Percentiles rank a stretch among this genome's conserved stretches.
Conservation (phyloP, 2,888 invertebrate genomes). For the Galeruca laticollis region DNA sequence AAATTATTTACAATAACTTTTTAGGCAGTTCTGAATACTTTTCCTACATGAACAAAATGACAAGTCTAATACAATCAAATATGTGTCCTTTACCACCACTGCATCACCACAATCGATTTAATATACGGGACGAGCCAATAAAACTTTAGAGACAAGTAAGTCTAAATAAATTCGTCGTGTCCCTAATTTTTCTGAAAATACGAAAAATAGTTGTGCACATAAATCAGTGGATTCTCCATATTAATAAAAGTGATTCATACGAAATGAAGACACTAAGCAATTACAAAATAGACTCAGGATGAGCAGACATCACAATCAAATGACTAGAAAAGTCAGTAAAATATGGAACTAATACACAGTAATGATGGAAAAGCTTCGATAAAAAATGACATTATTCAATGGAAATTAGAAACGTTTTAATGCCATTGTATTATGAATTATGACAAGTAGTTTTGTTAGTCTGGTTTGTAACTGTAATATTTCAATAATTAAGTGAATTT, state of each 20-base stretch:
- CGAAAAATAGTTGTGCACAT: neutral
- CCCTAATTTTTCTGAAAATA: neutral
- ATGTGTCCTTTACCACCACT: constrained; percentile 36
- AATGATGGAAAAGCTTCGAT: too few relatives aligned
- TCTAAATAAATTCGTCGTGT: too few relatives aligned
- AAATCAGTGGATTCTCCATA: neutral
- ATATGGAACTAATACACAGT: too few relatives aligned
- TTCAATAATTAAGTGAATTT: too few relatives aligned
- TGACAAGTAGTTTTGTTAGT: too few relatives aligned
- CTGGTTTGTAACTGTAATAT: too few relatives aligned
- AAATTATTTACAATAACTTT: constrained; percentile 47
- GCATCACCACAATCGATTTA: constrained; percentile 27
- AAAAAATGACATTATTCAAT: too few relatives aligned
- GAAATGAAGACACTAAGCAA: neutral
- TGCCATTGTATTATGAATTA: too few relatives aligned
- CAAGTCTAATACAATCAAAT: constrained; percentile 43
- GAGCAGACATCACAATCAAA: neutral
- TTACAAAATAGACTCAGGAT: neutral
- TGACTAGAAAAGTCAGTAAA: too few relatives aligned
- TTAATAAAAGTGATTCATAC: neutral
- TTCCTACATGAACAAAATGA: constrained; percentile 49
- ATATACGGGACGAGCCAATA: constrained; percentile 19
- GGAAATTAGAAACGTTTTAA: too few relatives aligned
- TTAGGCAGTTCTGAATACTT: constrained; percentile 49
- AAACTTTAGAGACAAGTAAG: neutral